Evolutionary conservation across 2,888 invertebrate species (phyloP).

Genomic region (Latrodectus elegans): DNA sequence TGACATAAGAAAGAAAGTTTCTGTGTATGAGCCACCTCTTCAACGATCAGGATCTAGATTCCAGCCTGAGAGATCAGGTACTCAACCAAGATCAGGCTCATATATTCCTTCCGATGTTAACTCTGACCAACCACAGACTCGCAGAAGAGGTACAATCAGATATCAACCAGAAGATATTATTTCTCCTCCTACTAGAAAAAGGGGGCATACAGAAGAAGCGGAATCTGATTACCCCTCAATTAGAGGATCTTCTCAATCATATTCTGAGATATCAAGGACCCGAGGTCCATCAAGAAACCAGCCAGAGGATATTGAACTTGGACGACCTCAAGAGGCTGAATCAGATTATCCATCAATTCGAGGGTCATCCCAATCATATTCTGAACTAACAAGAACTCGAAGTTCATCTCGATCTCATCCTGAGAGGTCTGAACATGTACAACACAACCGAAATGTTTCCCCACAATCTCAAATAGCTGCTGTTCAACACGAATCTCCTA

Average conservation of each 20-base stretch:
- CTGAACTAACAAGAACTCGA: neutral
- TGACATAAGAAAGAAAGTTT: conserved; percentile 6
- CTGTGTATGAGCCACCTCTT: conserved; percentile 50
- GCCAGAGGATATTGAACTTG: neutral
- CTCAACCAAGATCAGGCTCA: neutral
- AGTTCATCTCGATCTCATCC: neutral
- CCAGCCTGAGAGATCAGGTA: neutral
- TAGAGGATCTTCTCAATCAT: neutral
- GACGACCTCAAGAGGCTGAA: too few relatives aligned
- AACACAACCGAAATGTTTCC: neutral
- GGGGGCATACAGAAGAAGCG: neutral
- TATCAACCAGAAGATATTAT: conserved; percentile 10
- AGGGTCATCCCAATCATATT: too few relatives aligned
- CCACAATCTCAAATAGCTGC: neutral
- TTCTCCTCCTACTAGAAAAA: neutral
- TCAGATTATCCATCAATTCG: too few relatives aligned
- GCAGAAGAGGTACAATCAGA: conserved; percentile 6
- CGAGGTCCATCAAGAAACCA: conserved; percentile 4
- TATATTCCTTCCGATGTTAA: neutral
- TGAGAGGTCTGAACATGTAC: neutral
- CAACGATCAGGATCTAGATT: conserved; percentile 24
- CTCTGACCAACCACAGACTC: neutral
- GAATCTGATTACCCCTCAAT: neutral
- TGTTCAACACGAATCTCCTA: neutral
- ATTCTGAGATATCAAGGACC: conserved; percentile 1